Base-by-base conservation (phyloP, 2,797 vertebrate species). In the Phataginus tricuspis region DNA sequence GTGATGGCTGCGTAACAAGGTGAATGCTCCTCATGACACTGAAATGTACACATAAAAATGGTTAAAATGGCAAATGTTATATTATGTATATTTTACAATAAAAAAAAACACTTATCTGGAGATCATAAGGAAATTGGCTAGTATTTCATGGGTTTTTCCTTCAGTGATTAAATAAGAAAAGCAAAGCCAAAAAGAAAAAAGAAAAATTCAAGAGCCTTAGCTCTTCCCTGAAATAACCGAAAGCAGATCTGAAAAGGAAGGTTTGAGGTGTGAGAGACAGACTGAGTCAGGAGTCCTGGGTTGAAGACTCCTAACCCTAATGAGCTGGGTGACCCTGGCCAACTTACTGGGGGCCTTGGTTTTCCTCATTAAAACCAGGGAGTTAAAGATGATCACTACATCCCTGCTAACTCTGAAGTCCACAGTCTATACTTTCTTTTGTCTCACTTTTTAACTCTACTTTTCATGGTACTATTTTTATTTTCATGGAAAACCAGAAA, bases 71-170 rank as follows among this genome's bases (percentile, higher is more conserved):
- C 34, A 97, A 92, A 63, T 86, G 66, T 84, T 92, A 79, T 84
- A 29, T 90, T 71, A 34, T 45, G 23, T 75, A 51, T 86, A 90
- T 95, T 95, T 95, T 95, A 64, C 53, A 94, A 83, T 49, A 69
- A 93, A 86, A 87, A 87, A 68, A 80, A 90, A 83, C 31, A 59
- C 57, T 80, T 92, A 84, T 78, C 93, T 85, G 85, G 61, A 94
- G 25, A 49, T 72, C 64, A 37, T 69, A 92, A 82, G 69, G 25
- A 91, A 86, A 85, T 90, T 93, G 53, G 86, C 93, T 90, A 94
- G 92, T 77, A 91, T 84, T 93, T 89, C 74, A 86, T 84, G 45
- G 34, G 63, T 45, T 90, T 97, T 94, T 91, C 68, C 34, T 96
- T 86, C 71, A 64, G 51, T 63, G 64, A 72, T 39, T 83, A 12